Conservation (phyloP, 2,888 invertebrate species). For the Athripsodes cinereus region DNA sequence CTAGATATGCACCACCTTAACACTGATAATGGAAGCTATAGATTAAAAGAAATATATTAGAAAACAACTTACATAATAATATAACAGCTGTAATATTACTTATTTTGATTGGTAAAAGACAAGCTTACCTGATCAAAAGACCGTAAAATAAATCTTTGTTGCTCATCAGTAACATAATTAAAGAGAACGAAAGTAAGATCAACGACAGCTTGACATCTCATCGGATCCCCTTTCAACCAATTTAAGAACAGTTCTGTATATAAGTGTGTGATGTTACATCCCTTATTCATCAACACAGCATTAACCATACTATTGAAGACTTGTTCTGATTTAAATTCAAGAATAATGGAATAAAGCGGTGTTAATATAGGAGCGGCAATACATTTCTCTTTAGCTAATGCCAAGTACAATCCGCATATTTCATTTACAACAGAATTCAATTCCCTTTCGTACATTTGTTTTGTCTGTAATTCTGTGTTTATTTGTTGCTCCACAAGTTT, state of each 20-base stretch:
- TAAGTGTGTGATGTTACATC: slow-evolving; percentile 31
- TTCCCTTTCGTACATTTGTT: slow-evolving; percentile 37
- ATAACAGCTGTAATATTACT: too few species aligned
- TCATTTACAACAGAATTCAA: slow-evolving; percentile 43
- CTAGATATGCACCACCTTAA: slow-evolving; percentile 40
- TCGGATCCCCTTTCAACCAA: slow-evolving; percentile 49
- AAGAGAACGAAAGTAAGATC: slow-evolving; percentile 59
- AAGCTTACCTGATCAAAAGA: slow-evolving; percentile 51
- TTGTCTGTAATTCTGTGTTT: slow-evolving; percentile 6
- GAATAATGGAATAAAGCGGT: slow-evolving; percentile 49
- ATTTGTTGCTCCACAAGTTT: background rate
- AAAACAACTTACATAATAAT: too few species aligned
- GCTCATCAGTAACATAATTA: slow-evolving; percentile 46
- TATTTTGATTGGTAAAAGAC: too few species aligned
- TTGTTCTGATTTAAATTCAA: slow-evolving; percentile 49
- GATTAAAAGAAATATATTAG: slow-evolving; percentile 11
- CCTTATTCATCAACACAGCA: slow-evolving; percentile 28
- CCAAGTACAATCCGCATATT: slow-evolving; percentile 50
- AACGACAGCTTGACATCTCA: slow-evolving; percentile 49
- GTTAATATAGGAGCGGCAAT: slow-evolving; percentile 42
- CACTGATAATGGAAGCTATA: slow-evolving; percentile 35
- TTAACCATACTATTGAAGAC: slow-evolving; percentile 45
- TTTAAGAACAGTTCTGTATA: slow-evolving; percentile 33
- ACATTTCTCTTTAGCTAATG: slow-evolving; percentile 43
- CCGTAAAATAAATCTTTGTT: slow-evolving; percentile 50